These are phyloP conservation scores for Danionella dracula DNA, from an alignment of 2,797 vertebrate genomes.

Conservation along the genomic window DNA sequence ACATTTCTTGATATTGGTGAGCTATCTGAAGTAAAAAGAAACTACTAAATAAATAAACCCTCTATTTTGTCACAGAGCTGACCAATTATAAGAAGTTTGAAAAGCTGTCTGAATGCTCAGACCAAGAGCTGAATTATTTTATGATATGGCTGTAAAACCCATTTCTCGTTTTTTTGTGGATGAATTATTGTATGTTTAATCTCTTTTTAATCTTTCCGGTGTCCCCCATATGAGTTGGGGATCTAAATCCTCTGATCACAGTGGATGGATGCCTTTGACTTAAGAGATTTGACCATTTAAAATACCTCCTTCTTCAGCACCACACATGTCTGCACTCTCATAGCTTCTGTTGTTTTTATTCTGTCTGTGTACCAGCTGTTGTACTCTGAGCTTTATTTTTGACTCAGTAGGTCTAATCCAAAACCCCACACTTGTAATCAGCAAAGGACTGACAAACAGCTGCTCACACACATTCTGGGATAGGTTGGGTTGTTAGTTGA, in stretches of 20 bases:
- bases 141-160: background rate
- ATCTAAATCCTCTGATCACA: slow-evolving; percentile 20
- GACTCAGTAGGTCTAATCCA: slow-evolving; percentile 4
- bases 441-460: slow-evolving; percentile 36
- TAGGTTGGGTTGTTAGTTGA: slow-evolving; percentile 5
- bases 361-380: slow-evolving; percentile 16
- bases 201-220: slow-evolving; percentile 46
- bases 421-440: background rate
- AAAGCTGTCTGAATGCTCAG: no score
- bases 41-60: no score
- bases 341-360: background rate
- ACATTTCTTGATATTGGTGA: no score
- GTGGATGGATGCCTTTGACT: slow-evolving; percentile 38
- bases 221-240: slow-evolving; percentile 19
- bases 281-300: slow-evolving; percentile 52
- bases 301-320: background rate
- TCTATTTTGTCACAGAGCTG: no score
- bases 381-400: background rate
- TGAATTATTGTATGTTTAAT: slow-evolving; percentile 4
- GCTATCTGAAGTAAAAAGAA: no score
- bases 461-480: slow-evolving; percentile 18
- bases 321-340: background rate
- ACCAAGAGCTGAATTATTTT: background rate
- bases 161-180: background rate
- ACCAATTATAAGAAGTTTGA: no score